phyloP scores from a whole-genome alignment of 2,888 invertebrate genomes.

The Mamestra brassicae region DNA sequence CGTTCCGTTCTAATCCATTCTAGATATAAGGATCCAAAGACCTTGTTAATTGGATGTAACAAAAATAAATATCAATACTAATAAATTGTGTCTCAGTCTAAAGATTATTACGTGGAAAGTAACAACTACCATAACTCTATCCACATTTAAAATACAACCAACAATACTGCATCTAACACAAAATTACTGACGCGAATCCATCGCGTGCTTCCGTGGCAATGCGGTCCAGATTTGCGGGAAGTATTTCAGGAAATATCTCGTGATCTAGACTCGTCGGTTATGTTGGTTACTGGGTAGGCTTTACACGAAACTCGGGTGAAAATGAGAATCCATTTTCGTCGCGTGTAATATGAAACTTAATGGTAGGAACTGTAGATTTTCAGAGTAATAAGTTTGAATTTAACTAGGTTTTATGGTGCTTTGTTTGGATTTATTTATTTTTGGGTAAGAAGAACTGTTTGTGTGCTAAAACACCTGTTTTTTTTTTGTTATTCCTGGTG shows the following conservation, averaged over 20 bases:
- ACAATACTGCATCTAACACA: background rate
- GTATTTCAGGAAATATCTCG: slow-evolving; percentile 55
- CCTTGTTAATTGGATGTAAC: too few species aligned
- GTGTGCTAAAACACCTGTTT: background rate
- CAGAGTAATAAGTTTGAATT: slow-evolving; percentile 11
- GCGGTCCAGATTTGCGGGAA: slow-evolving; percentile 47
- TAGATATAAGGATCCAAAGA: too few species aligned
- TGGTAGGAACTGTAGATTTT: slow-evolving; percentile 3
- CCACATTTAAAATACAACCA: background rate
- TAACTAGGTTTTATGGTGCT: background rate
- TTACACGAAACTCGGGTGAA: slow-evolving; percentile 12
- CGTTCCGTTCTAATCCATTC: too few species aligned
- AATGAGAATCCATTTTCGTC: slow-evolving; percentile 34
- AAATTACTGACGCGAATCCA: slow-evolving; percentile 9
- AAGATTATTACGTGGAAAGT: too few species aligned
- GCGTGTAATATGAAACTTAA: slow-evolving; percentile 8
- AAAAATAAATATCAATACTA: too few species aligned
- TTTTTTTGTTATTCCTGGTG: background rate
- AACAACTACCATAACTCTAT: background rate
- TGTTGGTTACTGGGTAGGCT: slow-evolving; percentile 38
- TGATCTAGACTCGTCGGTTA: slow-evolving; percentile 46
- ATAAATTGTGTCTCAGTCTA: too few species aligned
- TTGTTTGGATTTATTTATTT: background rate
- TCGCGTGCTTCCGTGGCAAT: slow-evolving; percentile 37
- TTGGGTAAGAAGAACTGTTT: background rate